phyloP scores from a whole-genome alignment of 2,113 vertebrate genomes.

The human region GRCh38 chr1:85741001-85741500 shows the following conservation, averaged over 20 bases:
- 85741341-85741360: background rate
- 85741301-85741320: background rate
- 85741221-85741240: background rate
- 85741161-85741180: background rate
- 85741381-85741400: background rate
- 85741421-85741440: background rate
- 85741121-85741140: too few species aligned
- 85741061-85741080: background rate
- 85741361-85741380: background rate
- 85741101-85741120: too few species aligned
- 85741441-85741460: constrained; percentile 18
- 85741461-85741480: background rate
- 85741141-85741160: too few species aligned
- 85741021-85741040: too few species aligned
- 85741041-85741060: background rate
- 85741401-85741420: background rate
- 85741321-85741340: background rate
- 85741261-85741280: background rate
- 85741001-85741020: background rate
- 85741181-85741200: background rate
- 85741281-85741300: background rate
- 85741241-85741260: background rate
- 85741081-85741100: background rate
- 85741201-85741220: background rate
- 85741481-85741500: background rate